These are phyloP conservation scores for Cyphomyrus discorhynchus DNA, from an alignment of 2,113 vertebrate species.

Conservation along the genomic window DNA sequence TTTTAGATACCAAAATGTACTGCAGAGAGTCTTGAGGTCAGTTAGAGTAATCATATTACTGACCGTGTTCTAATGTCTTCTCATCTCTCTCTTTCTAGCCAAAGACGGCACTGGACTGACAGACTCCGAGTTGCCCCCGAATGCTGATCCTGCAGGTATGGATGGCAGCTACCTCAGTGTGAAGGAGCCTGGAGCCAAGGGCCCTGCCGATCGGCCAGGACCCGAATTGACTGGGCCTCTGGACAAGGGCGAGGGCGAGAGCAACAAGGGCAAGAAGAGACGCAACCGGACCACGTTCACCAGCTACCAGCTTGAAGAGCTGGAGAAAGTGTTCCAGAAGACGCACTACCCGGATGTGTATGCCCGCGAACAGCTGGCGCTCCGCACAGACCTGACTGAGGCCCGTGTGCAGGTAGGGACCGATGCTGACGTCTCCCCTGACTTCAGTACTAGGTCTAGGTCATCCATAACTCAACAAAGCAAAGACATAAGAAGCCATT, in stretches of 20 bases:
- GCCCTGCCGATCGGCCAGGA: constrained; percentile 65
- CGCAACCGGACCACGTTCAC: constrained; percentile 93
- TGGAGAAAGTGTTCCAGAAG: constrained; percentile 97
- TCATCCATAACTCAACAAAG: neutral
- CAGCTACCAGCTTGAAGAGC: constrained; percentile 91
- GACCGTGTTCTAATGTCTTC: neutral
- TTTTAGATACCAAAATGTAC: neutral
- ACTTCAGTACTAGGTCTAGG: neutral
- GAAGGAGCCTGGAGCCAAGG: constrained; percentile 77
- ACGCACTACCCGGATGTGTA: constrained; percentile 96
- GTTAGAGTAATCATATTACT: neutral
- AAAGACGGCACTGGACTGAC: constrained; percentile 76
- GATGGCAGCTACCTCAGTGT: constrained; percentile 85
- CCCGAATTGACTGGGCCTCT: constrained; percentile 74
- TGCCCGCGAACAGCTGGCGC: constrained; percentile 88
- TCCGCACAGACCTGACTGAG: constrained; percentile 91
- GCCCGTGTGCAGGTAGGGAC: constrained; percentile 85
- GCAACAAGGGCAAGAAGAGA: constrained; percentile 92
- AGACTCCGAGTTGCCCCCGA: constrained; percentile 71
- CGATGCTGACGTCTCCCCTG: neutral
- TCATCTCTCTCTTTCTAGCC: constrained; percentile 51
- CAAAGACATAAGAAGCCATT: neutral
- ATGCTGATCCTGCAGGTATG: constrained; percentile 77
- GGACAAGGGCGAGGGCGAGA: constrained; percentile 83
- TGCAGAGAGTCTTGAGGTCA: neutral